Conservation (phyloP, 2,888 invertebrate genomes). For the Amblyjoppa fuscipennis region DNA sequence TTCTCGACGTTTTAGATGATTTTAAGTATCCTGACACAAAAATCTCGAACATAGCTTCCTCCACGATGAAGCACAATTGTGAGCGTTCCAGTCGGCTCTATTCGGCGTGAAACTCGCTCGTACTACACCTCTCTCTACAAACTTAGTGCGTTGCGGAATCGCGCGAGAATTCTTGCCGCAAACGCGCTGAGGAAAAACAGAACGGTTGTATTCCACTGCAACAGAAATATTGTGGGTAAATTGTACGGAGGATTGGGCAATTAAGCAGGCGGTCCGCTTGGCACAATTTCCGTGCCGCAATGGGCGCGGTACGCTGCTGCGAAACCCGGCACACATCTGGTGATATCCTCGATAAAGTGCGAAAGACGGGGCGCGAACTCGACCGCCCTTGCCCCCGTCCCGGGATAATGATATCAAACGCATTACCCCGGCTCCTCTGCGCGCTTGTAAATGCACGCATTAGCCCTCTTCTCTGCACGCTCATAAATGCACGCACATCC, state of each 20-base stretch:
- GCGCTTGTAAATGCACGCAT: slow-evolving; percentile 56
- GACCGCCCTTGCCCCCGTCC: slow-evolving; percentile 32
- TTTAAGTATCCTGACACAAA: no score
- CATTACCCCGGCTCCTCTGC: slow-evolving; percentile 27
- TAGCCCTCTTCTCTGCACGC: background rate
- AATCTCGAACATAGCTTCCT: no score
- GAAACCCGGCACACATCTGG: slow-evolving; percentile 71
- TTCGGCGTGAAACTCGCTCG: no score
- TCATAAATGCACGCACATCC: background rate
- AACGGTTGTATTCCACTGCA: background rate
- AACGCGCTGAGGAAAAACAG: background rate
- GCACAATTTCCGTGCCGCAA: slow-evolving; percentile 70
- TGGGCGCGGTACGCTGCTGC: slow-evolving; percentile 17
- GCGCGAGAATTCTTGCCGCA: background rate
- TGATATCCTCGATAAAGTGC: slow-evolving; percentile 70
- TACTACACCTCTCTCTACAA: background rate
- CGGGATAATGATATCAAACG: slow-evolving; percentile 63
- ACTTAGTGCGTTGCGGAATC: background rate
- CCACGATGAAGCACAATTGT: no score
- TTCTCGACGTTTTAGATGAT: no score
- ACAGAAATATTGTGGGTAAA: slow-evolving; percentile 6
- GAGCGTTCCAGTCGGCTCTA: no score
- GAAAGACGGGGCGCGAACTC: slow-evolving; percentile 35
- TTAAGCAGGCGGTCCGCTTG: slow-evolving; percentile 69
- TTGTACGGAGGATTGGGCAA: slow-evolving; percentile 62